Evolutionary conservation across 2,113 vertebrate genomes (phyloP), one percentile per base, ranked within the genome.

Genomic region (Grammomys dolichurus): DNA sequence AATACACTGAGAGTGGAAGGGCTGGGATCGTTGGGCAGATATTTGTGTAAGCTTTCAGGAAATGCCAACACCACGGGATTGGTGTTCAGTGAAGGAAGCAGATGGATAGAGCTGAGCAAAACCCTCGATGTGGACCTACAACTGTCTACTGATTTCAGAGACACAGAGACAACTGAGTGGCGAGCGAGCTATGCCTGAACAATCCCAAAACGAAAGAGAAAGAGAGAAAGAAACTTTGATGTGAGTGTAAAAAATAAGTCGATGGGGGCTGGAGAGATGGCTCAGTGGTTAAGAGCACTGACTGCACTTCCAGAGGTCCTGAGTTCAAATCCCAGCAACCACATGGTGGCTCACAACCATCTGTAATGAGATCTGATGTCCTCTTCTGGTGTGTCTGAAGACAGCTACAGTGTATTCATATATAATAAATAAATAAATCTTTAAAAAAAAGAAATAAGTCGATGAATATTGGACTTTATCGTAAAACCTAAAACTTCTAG

Each of bases 101-200:
- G 1, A 28, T 1, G 17, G 13, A 22, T 2, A 13, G 10, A n/a
- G 12, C 72, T 2, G 9, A 73, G 46, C 0, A 43, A 36, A 80
- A 20, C 17, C 58, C 69, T 33, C 10, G 40, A 65, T 8, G 56
- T 0, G 4, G 54, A 54, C n/a, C 36, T 26, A 1, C 14, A 36
- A 20, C 4, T 31, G 13, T 9, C 75, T 2, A 13, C 24, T 60
- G 84, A 5, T 6, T 48, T 33, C 60, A 43, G 48, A 94, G 69
- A 33, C 31, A 48, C 19, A 43, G 40, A 76, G 46, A 26, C 54
- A 22, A 1, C 13, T 2, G 2, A 19, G 84, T 4, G 33, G 40
- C 20, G 48, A 33, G 75, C 14, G 69, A 82, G 60, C 3, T 4
- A 28, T 54, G 78, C 12, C 56, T 14, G 6, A 43, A 58, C 6